Evolutionary conservation across 1,140 invertebrate genomes (phyloP), one percentile per base, ranked within the genome.

Genomic region (Vanessa atalanta): DNA sequence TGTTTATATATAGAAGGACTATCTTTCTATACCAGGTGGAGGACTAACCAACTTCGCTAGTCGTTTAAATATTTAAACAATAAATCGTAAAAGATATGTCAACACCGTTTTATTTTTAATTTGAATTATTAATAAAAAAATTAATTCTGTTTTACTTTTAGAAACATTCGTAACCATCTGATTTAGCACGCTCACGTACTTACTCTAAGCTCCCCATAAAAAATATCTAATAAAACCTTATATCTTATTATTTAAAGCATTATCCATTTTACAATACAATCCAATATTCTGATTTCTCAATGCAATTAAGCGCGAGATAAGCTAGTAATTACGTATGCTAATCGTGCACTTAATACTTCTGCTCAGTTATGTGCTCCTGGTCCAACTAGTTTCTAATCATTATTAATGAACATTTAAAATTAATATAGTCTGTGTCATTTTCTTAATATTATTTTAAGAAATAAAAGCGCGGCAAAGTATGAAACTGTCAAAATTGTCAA

Each of bases 281-380:
- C 68, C 61, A 57, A 75, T 75, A 75, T 67, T 70, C 68, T 78
- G 86, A 87, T 89, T 87, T 80, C 87, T 87, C 84, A 83, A 78
- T 72, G 87, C 86, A 89, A 89, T 89, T 89, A 89, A 89, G 82
- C 70, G 65, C 65, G 73, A 82, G 87, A 88, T 89, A 89, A 88
- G 83, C 80, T 79, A 77, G 85, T 88, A 86, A 88, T 89, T 88
- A 89, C 86, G 86, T 88, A 89, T 89, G 87, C 83, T 89, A 89
- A 89, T 87, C 83, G 78, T 73, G 85, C 79, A 83, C 79, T 86
- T 87, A 88, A 87, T 87, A 84, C 84, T 83, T 80, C 84, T 83
- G 79, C 80, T 79, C 73, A 80, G 79, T 80, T 83, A 83, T 83
- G 82, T 75, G 75, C 75, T 65, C 73, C 75, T 77, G 71, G 66